A percentile compares a stretch with the other conserved stretches of the same genome.
These are phyloP conservation scores for Lasaia peninsularis DNA, from an alignment of 1,140 invertebrate genomes.

Conservation along the genomic window DNA sequence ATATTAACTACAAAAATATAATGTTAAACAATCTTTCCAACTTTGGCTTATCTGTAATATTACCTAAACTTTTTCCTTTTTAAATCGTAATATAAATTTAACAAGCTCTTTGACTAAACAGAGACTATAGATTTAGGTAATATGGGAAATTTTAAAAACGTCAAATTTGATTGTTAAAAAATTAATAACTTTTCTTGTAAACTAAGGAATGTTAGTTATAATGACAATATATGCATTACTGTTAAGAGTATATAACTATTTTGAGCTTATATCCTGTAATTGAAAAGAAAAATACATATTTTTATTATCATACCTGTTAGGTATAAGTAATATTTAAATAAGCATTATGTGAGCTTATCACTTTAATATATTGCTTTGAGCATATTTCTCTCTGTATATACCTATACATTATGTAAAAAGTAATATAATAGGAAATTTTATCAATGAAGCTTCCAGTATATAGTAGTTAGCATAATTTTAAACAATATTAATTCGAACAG, in stretches of 20 bases:
- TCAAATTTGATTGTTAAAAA: too few species aligned
- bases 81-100: too few species aligned
- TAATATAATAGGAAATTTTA: too few species aligned
- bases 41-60: slow-evolving; percentile 5
- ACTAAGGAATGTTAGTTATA: too few species aligned
- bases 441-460: too few species aligned
- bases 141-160: too few species aligned
- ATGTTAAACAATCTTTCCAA: not conserved
- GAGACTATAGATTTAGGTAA: not conserved
- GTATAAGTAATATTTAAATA: not conserved
- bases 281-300: not conserved
- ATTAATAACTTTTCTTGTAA: too few species aligned
- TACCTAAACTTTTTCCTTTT: not conserved
- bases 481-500: too few species aligned
- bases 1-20: slow-evolving; percentile 2
- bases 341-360: not conserved
- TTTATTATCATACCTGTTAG: too few species aligned
- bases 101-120: not conserved
- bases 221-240: too few species aligned
- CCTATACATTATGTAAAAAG: not conserved
- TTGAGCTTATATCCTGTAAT: not conserved
- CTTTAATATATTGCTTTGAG: not conserved
- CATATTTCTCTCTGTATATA: not conserved
- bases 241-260: not conserved
- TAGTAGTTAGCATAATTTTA: too few species aligned